These are phyloP conservation scores for Drosophila phalerata DNA, from an alignment of 2,888 invertebrate species.

Conservation along the genomic window DNA sequence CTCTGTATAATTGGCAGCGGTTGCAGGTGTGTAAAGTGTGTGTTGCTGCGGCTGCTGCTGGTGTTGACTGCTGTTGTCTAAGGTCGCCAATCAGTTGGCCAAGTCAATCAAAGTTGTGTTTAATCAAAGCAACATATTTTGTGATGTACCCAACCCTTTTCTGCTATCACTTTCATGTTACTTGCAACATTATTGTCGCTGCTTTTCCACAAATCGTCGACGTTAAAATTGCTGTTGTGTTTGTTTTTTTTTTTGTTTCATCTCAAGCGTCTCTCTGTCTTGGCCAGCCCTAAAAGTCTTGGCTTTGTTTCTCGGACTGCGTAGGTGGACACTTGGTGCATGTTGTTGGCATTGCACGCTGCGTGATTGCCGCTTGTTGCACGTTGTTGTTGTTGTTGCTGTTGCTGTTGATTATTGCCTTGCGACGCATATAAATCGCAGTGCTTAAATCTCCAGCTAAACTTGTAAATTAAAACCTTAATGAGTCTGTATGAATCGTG, in stretches of 20 bases:
- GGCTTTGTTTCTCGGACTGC: slow-evolving; percentile 54
- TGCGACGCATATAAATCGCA: slow-evolving; percentile 73
- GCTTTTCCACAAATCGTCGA: slow-evolving; percentile 65
- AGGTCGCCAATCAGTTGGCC: slow-evolving; percentile 65
- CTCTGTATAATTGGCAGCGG: slow-evolving; percentile 59
- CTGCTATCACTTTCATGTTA: neutral
- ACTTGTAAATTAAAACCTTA: slow-evolving; percentile 79
- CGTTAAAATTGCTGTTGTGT: slow-evolving; percentile 18
- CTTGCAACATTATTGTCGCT: slow-evolving; percentile 47
- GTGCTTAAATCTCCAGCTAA: slow-evolving; percentile 67
- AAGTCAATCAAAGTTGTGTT: slow-evolving; percentile 45
- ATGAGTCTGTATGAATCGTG: slow-evolving; percentile 58
- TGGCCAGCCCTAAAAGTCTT: slow-evolving; percentile 43
- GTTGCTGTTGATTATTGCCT: slow-evolving; percentile 69
- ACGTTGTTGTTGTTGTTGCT: slow-evolving; percentile 56
- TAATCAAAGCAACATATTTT: slow-evolving; percentile 59
- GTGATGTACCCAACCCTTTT: slow-evolving; percentile 7
- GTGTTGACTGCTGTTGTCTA: slow-evolving; percentile 47
- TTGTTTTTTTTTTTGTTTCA: slow-evolving; percentile 14
- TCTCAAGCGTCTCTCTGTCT: slow-evolving; percentile 3
- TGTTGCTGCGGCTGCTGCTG: slow-evolving; percentile 32
- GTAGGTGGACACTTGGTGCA: slow-evolving; percentile 68
- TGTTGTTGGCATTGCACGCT: slow-evolving; percentile 29
- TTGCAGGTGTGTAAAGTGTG: slow-evolving; percentile 57
- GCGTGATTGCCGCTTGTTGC: slow-evolving; percentile 66